These are phyloP conservation scores for Megalonaias nervosa DNA, from an alignment of 1,140 invertebrate genomes.

Conservation along the genomic window DNA sequence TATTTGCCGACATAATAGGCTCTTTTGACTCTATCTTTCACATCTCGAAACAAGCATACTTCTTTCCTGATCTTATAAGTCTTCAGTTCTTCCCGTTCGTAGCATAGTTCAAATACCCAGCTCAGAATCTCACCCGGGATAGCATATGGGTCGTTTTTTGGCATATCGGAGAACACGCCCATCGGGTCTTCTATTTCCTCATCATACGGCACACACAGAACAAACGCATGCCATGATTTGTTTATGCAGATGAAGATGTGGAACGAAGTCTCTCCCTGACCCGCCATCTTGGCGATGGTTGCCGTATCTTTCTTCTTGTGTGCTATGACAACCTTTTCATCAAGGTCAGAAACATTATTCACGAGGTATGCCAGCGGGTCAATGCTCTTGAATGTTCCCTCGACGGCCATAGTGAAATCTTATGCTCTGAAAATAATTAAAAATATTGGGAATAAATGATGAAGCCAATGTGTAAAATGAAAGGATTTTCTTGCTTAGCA, in stretches of 20 bases:
- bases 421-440: too few relatives aligned
- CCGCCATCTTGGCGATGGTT: constrained; percentile 1
- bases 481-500: too few relatives aligned
- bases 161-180: background rate
- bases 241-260: constrained; percentile 42
- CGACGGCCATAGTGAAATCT: background rate
- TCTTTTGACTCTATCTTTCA: constrained; percentile 25
- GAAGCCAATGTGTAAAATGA: too few relatives aligned
- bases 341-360: constrained; percentile 30
- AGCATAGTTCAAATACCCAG: constrained; percentile 24
- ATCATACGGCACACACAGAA: constrained; percentile 16
- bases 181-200: constrained; percentile 1
- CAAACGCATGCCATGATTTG: constrained; percentile 35
- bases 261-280: constrained; percentile 1
- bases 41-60: constrained; percentile 7
- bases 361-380: constrained; percentile 34
- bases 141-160: constrained; percentile 21
- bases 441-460: too few relatives aligned
- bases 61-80: constrained; percentile 28
- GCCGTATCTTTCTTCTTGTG: constrained; percentile 9
- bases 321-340: constrained; percentile 25
- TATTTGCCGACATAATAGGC: constrained; percentile 28
- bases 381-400: constrained; percentile 19
- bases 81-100: constrained; percentile 23
- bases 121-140: constrained; percentile 1